These are phyloP conservation scores for Drosophila insularis DNA, from an alignment of 1,140 invertebrate species.

Conservation along the genomic window DNA sequence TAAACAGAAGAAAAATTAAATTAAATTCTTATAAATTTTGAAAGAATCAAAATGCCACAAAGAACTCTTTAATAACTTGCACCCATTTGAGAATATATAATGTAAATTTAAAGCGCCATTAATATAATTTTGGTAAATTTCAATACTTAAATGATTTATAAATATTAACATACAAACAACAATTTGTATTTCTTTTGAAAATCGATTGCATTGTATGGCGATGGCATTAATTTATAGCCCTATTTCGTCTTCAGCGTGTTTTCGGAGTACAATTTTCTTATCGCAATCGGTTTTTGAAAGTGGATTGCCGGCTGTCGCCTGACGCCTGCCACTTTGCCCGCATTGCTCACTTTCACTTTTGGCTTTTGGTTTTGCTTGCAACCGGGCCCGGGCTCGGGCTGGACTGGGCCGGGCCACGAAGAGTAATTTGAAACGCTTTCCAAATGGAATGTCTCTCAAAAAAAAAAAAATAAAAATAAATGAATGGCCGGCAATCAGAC, in stretches of 20 bases:
- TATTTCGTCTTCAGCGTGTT: slow-evolving; percentile 4
- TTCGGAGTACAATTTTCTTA: slow-evolving; percentile 35
- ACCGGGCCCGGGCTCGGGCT: neutral
- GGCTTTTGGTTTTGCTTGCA: slow-evolving; percentile 37
- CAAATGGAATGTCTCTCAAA: slow-evolving; percentile 55
- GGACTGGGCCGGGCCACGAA: slow-evolving; percentile 33
- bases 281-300: slow-evolving; percentile 52
- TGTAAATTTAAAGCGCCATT: too few species aligned
- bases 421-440: slow-evolving; percentile 76
- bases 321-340: slow-evolving; percentile 6
- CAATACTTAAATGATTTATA: too few species aligned
- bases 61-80: too few species aligned
- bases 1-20: too few species aligned
- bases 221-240: neutral
- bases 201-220: neutral
- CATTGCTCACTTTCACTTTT: slow-evolving; percentile 62
- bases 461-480: slow-evolving; percentile 26
- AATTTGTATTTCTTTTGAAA: neutral
- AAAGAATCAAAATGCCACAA: too few species aligned
- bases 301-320: slow-evolving; percentile 15
- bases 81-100: too few species aligned
- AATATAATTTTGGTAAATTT: neutral
- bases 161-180: too few species aligned
- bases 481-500: slow-evolving; percentile 68
- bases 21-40: too few species aligned